These are phyloP conservation scores for Exephanes ischioxanthus DNA, from an alignment of 2,888 invertebrate species.

Conservation along the genomic window DNA sequence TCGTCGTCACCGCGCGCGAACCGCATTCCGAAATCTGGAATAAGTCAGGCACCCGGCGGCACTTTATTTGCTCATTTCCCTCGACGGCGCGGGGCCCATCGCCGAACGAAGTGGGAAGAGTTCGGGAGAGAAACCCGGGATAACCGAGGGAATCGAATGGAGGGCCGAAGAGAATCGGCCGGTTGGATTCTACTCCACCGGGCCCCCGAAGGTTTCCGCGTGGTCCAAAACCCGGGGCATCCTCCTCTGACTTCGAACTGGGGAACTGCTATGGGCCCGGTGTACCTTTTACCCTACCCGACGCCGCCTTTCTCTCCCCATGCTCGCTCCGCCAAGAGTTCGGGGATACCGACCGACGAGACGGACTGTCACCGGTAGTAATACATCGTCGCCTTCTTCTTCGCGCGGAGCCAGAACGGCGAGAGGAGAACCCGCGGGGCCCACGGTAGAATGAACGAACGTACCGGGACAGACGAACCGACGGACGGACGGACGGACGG, in stretches of 20 bases:
- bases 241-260: constrained; percentile 24
- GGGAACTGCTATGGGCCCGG: constrained; percentile 2
- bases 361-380: constrained; percentile 83
- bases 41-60: constrained; percentile 77
- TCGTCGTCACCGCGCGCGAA: constrained; percentile 69
- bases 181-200: constrained; percentile 13
- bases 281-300: constrained; percentile 43
- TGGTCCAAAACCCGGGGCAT: neutral
- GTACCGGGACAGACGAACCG: constrained; percentile 38
- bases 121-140: neutral
- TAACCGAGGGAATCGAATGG: constrained; percentile 15
- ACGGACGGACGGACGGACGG: constrained; percentile 26
- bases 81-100: constrained; percentile 70
- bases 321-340: constrained; percentile 37
- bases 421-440: constrained; percentile 20
- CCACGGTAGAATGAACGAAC: constrained; percentile 42
- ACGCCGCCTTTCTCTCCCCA: constrained; percentile 58
- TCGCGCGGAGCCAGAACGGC: constrained; percentile 62
- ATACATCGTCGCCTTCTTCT: constrained; percentile 83
- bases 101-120: constrained; percentile 60
- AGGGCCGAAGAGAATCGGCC: constrained; percentile 63
- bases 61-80: constrained; percentile 83
- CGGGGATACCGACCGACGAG: constrained; percentile 72
- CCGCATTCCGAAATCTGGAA: constrained; percentile 81
- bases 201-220: neutral